Evolutionary conservation across 2,113 vertebrate species (phyloP), one percentile per base, ranked within the genome.

Genomic region (Notarius quadriscutis): DNA sequence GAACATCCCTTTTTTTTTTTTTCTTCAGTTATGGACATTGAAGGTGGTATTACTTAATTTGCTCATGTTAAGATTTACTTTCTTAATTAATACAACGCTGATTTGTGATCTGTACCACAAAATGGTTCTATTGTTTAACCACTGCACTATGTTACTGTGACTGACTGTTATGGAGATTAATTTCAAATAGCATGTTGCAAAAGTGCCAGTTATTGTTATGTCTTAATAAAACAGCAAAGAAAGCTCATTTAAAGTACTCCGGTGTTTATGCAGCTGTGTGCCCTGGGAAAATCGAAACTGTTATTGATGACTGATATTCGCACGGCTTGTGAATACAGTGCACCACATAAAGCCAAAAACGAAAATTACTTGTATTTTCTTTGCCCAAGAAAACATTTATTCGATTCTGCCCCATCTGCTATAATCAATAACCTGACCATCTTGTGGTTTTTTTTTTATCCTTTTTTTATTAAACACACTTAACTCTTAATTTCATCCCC

Each of bases 401-500:
- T 97, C 96, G 96, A 98, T 97, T 97, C 96, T 94, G 96, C 95
- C 97, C 96, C 97, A 96, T 99, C 97, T 97, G 97, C 97, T 97
- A 96, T 97, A 98, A 99, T 99, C 98, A 99, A 99, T 99, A 99
- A 99, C 96, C 94, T 96, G 96, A 97, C 97, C 97, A 97, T 98
- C 97, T 98, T 99, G 97, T 97, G 41, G 2, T 97, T 94, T 97
- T 95, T 97, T 87, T 98, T 98, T 99, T 98, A 74, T 87, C 79
- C 63, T 83, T 98, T 98, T 95, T 98, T 99, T 99, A 99, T 99
- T 98, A 98, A 99, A 98, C 95, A 97, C 97, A 99, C 97, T 99
- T 99, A 99, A 85, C 97, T 99, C 97, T 99, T 99, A 99, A 99
- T 99, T 99, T 99, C 98, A 99, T 98, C 98, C 98, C 97, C 97